Base-by-base conservation (phyloP, 23 tunicate species). In the Oikopleura dioica region DNA sequence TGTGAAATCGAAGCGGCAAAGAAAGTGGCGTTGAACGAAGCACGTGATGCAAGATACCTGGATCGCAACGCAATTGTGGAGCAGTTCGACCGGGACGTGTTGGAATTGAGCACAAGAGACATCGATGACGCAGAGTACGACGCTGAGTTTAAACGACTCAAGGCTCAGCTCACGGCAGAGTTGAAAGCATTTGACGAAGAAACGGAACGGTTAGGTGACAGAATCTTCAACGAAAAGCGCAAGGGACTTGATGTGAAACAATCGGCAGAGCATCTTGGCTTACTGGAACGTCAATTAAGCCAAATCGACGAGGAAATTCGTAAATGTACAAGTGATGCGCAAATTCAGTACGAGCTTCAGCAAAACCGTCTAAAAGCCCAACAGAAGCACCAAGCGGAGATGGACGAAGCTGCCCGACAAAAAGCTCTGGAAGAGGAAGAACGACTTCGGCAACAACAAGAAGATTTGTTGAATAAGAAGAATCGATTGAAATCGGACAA, bases 61-160 rank as follows among this genome's bases (percentile, higher is more conserved):
- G 72, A 63, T 23, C 16, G 72, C 4, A 63, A 63, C 26, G 5
- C 4, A 28, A 63, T 63, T 63, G 5, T 63, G 16, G 72, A 28
- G 26, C 4, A 28, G 16, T 63, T 63, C 26, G 32, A 63, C 4
- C 29, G 5, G 16, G 26, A 63, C 16, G 2, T 63, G 33, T 31
- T 2, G 33, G 72, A 63, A 21, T 28, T 63, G 29, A 31, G 72
- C 32, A 63, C 72, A 16, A 2, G 16, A 21, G 72, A 63, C 26
- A 63, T 63, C 32, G 72, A 63, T 63, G 72, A 63, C 26, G 72
- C 16, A 2, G 72, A 63, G 33, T 63, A 63, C 26, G 72, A 63
- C 33, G 2, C 5, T 23, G 33, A 63, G 33, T 23, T 12, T 12
- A 23, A 63, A 21, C 32, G 2, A 21, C 33, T 63, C 5, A 23